Percentiles rank a stretch among this genome's conserved stretches.
Conservation (phyloP, 2,797 vertebrate species). For the Hydrophis major region DNA sequence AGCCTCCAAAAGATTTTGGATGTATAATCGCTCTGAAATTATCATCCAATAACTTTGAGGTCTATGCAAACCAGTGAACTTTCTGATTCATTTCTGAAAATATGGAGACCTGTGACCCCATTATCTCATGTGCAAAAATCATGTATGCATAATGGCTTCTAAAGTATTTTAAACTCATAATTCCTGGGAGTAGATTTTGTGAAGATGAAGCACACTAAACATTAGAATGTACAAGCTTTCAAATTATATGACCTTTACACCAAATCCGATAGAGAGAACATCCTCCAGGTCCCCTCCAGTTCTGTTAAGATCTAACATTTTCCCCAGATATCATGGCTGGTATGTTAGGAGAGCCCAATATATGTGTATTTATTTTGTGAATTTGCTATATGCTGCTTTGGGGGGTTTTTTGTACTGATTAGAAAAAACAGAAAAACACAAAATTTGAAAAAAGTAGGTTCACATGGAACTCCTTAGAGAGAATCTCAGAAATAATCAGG, state of each 20-base stretch:
- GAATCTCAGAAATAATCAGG: not conserved
- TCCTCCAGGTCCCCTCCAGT: not conserved
- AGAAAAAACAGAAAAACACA: not conserved
- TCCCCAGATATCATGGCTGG: not conserved
- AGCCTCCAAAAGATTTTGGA: not conserved
- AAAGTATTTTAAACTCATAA: not conserved
- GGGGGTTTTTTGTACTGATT: not conserved
- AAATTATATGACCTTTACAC: not conserved
- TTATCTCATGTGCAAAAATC: not conserved
- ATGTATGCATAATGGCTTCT: not conserved
- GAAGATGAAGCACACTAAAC: not conserved
- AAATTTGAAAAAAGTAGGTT: not conserved
- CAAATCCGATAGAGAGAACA: not conserved
- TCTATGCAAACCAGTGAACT: not conserved
- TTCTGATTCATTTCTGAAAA: not conserved
- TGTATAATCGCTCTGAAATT: not conserved
- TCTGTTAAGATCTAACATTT: not conserved
- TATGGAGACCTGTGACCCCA: not conserved
- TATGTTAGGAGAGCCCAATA: not conserved
- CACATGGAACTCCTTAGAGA: not conserved
- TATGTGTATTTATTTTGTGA: not conserved
- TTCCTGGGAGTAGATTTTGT: not conserved
- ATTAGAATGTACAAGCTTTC: not conserved
- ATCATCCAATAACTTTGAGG: not conserved
- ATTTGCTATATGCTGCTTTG: not conserved